Evolutionary conservation across 2,113 vertebrate genomes (phyloP), one percentile per base, ranked within the genome.

Genomic region (Nothobranchius kuhntae): DNA sequence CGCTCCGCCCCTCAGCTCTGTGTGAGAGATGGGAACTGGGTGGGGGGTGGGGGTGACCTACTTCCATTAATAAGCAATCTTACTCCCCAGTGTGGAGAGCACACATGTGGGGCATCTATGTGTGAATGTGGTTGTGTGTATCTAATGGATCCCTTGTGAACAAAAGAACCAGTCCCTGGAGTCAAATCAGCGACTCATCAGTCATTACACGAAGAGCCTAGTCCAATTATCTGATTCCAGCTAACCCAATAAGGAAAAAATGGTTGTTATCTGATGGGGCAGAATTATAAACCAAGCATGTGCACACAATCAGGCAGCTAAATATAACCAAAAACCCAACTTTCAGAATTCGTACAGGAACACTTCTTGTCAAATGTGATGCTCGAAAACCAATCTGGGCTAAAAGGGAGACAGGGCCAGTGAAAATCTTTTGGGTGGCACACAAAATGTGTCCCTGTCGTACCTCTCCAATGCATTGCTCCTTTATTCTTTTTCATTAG

Each of bases 11-110:
- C 77, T 84, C 77, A 71, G 73, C 80, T 85, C 86, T 66, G 68
- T 79, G 78, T 80, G 81, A 75, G 77, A 64, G 82, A 78, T 67
- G 59, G 83, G 83, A 21, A 9, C 21, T 40, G 38, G 42, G 77
- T 6, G 35, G 38, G 56, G 59, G 51, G 75, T 73, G 75, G 70
- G 79, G 77, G 78, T 91, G 91, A 93, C 90, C 91, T 92, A 93
- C 88, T 92, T 93, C 88, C 90, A 89, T 87, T 87, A 90, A 89
- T 89, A 87, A 91, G 86, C 87, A 88, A 88, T 91, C 82, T 89
- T 86, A 86, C 82, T 85, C 79, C 86, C 86, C 46, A 26, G 62
- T 90, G 89, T 84, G 54, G 26, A 65, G 59, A 45, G 12, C 10
- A 45, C 44, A 45, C 78, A 73, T 78, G 65, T 71, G 65, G 65